Conservation (phyloP, 2,113 vertebrate species). For the Vanacampus margaritifer region DNA sequence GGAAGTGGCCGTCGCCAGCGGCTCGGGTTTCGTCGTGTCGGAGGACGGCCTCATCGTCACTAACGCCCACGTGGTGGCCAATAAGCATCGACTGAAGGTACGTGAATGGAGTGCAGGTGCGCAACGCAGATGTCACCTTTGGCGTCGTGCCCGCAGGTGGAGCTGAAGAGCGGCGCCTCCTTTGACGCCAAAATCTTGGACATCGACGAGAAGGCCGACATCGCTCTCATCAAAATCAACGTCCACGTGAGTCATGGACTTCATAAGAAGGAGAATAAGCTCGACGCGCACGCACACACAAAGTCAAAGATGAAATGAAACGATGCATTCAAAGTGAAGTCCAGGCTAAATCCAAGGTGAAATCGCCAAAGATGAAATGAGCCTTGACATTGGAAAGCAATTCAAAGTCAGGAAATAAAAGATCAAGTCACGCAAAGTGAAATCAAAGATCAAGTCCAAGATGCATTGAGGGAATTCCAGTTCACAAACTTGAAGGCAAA, state of each 20-base stretch:
- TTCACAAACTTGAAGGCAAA: no score
- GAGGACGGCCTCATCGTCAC: conserved; percentile 96
- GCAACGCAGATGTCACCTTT: background rate
- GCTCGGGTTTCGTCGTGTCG: conserved; percentile 92
- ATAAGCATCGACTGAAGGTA: conserved; percentile 88
- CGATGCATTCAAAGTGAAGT: no score
- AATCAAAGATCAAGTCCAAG: no score
- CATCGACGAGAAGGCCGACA: conserved; percentile 94
- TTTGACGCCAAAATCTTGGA: conserved; percentile 94
- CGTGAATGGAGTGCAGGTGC: rapidly evolving
- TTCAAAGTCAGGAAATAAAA: no score
- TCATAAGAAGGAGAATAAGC: no score
- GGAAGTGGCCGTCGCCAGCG: conserved; percentile 90
- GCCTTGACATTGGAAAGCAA: no score
- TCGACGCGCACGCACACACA: no score
- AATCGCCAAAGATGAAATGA: no score
- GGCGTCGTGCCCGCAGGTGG: conserved; percentile 68
- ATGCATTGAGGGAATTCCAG: no score
- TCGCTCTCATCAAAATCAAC: conserved; percentile 94
- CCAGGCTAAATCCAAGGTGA: no score
- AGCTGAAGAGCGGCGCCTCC: conserved; percentile 87
- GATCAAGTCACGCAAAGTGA: no score
- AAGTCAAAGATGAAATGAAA: no score
- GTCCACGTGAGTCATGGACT: conserved; percentile 79
- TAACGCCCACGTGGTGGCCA: conserved; percentile 95